Conservation (phyloP, 2,113 vertebrate species). For the Ia io region DNA sequence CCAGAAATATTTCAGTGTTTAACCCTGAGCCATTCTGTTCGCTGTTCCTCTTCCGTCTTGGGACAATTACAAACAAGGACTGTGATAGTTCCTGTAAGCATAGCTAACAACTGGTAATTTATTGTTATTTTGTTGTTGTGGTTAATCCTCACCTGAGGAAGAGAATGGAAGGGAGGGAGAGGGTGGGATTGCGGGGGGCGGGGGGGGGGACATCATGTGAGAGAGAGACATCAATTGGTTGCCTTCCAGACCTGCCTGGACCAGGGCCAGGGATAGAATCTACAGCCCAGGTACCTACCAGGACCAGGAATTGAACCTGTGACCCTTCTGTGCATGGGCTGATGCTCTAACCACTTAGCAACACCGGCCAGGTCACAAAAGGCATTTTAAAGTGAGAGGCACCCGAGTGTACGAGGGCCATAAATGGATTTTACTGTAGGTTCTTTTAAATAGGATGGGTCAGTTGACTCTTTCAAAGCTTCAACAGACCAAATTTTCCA, state of each 20-base stretch:
- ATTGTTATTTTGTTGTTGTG: no score
- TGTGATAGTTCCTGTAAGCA: neutral
- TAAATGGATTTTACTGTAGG: neutral
- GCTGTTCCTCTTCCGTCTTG: neutral
- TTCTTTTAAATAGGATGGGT: neutral
- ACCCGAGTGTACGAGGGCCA: neutral
- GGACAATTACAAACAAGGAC: neutral
- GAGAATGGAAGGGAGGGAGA: no score
- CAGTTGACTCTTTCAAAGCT: neutral
- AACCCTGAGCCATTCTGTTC: neutral
- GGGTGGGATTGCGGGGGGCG: fast-evolving
- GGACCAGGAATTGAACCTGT: no score
- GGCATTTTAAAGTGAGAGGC: neutral
- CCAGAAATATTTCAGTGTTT: neutral
- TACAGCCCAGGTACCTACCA: no score
- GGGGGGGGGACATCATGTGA: no score
- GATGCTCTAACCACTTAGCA: no score
- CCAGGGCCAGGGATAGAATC: no score
- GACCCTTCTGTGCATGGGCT: no score
- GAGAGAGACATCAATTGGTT: no score
- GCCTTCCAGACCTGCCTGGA: no score
- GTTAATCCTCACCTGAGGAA: no score
- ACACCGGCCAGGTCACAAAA: neutral
- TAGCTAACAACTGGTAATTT: neutral
- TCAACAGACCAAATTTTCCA: conserved; percentile 21